phyloP scores from a whole-genome alignment of 2,888 invertebrate genomes.

The Elegia similella region DNA sequence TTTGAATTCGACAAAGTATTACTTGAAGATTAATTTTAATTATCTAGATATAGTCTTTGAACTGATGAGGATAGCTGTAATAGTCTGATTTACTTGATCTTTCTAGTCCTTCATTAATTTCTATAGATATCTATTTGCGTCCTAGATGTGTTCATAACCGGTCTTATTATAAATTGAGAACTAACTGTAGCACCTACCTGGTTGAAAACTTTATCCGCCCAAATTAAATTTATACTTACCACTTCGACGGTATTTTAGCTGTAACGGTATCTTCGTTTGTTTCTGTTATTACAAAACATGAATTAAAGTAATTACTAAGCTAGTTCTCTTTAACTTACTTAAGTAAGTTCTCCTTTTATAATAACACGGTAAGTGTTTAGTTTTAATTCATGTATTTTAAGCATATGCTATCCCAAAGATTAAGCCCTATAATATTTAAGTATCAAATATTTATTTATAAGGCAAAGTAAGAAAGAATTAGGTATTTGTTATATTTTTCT shows the following conservation, averaged over 20 bases:
- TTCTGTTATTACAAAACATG: too few species aligned
- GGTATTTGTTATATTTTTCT: neutral
- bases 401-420: constrained; percentile 20
- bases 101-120: constrained; percentile 14
- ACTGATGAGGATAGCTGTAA: too few species aligned
- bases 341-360: too few species aligned
- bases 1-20: neutral
- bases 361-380: too few species aligned
- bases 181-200: too few species aligned
- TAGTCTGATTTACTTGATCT: constrained; percentile 8
- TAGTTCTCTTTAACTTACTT: too few species aligned
- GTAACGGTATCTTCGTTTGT: too few species aligned
- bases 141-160: constrained; percentile 19
- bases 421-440: neutral
- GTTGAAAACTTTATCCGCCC: too few species aligned
- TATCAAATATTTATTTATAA: neutral
- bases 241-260: too few species aligned
- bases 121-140: constrained; percentile 12
- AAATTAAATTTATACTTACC: too few species aligned
- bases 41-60: neutral
- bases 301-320: too few species aligned
- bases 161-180: neutral
- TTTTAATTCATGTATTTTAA: constrained; percentile 14
- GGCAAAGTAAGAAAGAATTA: neutral
- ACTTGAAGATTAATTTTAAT: neutral